Evolutionary conservation across 2,888 invertebrate species (phyloP).

Genomic region (Pristionchus entomophagus): DNA sequence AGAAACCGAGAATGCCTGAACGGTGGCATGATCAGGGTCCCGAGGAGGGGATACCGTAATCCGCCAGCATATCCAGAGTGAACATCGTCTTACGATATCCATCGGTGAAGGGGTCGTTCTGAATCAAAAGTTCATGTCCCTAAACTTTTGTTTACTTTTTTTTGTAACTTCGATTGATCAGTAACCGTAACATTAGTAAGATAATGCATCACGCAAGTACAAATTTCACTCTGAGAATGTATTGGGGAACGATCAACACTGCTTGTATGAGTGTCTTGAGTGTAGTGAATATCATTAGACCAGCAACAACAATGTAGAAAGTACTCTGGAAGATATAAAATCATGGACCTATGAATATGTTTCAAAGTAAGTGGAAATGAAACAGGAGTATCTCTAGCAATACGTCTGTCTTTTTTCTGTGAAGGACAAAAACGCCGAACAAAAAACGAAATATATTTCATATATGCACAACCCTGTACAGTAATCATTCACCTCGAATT

Average conservation of each 20-base stretch:
- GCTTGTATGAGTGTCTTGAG: constrained; percentile 22
- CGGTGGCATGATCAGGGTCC: too few relatives aligned
- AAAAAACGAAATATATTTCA: too few relatives aligned
- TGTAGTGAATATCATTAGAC: constrained; percentile 9
- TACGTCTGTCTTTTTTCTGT: not conserved
- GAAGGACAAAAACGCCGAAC: too few relatives aligned
- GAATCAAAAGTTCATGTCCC: too few relatives aligned
- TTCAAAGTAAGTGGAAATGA: too few relatives aligned
- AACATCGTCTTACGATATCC: not conserved
- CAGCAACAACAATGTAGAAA: constrained; percentile 10
- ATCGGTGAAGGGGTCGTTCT: not conserved
- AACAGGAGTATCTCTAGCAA: too few relatives aligned
- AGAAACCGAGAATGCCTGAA: constrained; percentile 30
- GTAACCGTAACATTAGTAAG: too few relatives aligned
- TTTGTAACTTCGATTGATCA: too few relatives aligned
- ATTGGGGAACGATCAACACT: constrained; percentile 1
- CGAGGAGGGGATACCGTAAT: not conserved
- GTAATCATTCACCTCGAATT: not conserved
- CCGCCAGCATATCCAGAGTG: not conserved
- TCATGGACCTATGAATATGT: too few relatives aligned
- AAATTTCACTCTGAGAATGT: not conserved
- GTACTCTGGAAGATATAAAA: not conserved
- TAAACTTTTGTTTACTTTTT: too few relatives aligned
- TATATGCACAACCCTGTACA: too few relatives aligned
- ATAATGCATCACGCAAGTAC: too few relatives aligned